phyloP scores from a whole-genome alignment of 2,797 vertebrate species.

The Parauchenoglanis ngamensis region DNA sequence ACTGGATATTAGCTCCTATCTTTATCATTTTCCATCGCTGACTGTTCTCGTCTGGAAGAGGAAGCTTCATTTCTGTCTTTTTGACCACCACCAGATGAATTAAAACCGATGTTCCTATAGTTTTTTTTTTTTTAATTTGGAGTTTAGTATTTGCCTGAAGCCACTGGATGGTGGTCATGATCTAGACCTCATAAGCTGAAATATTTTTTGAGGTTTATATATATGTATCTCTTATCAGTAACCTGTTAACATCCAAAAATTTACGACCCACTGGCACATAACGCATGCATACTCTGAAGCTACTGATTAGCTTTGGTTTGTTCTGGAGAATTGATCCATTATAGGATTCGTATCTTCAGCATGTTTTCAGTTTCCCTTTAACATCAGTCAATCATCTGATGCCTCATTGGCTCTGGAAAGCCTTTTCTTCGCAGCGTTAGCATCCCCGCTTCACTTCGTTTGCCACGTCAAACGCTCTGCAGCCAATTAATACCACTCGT shows the following conservation, averaged over 20 bases:
- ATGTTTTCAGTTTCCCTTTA: not conserved
- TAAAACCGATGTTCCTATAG: not conserved
- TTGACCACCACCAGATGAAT: not conserved
- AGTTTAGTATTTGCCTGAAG: not conserved
- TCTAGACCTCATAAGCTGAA: too few species aligned
- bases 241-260: too few species aligned
- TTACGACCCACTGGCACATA: too few species aligned
- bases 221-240: too few species aligned
- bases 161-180: too few species aligned
- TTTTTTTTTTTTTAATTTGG: too few species aligned
- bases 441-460: not conserved
- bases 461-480: not conserved
- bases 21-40: not conserved
- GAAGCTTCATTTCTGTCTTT: not conserved
- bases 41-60: not conserved
- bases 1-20: not conserved
- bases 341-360: not conserved
- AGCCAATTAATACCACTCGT: not conserved
- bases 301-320: not conserved
- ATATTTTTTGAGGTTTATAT: too few species aligned
- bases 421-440: not conserved
- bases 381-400: not conserved
- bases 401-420: conserved; percentile 16
- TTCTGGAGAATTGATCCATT: not conserved
- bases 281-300: too few species aligned